Conservation (phyloP, 2,113 vertebrate genomes). For the Pristiophorus japonicus region DNA sequence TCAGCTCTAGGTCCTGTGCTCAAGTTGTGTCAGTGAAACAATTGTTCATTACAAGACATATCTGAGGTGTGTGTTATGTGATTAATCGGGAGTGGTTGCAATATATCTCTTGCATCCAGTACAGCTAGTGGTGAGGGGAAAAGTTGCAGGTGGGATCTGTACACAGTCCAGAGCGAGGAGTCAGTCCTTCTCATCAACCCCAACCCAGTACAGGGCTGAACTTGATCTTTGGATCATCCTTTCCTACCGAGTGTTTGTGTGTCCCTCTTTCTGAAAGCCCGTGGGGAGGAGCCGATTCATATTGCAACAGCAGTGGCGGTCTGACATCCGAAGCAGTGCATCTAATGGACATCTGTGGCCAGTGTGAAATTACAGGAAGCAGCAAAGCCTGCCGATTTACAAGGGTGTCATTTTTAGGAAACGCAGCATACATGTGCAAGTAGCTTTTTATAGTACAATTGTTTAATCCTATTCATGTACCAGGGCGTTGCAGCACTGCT, state of each 20-base stretch:
- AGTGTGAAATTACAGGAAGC: constrained; percentile 20
- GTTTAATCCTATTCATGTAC: background rate
- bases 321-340: background rate
- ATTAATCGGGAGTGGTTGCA: background rate
- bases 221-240: background rate
- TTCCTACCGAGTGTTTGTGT: background rate
- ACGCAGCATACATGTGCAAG: background rate
- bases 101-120: background rate
- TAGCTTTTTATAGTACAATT: constrained; percentile 9
- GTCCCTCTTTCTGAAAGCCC: background rate
- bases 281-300: background rate
- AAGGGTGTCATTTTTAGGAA: constrained; percentile 8
- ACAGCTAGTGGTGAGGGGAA: background rate
- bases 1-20: too few relatives aligned
- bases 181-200: background rate
- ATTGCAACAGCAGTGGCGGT: background rate
- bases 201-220: background rate
- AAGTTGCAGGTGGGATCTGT: background rate
- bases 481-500: background rate
- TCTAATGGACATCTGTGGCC: background rate
- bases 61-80: background rate
- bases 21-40: background rate
- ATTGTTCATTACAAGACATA: background rate
- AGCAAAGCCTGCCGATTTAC: background rate
- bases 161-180: background rate